Percentiles rank a stretch among this genome's conserved stretches.
Evolutionary conservation across 2,113 vertebrate species (phyloP).

Genomic region (Actinemys pallida): DNA sequence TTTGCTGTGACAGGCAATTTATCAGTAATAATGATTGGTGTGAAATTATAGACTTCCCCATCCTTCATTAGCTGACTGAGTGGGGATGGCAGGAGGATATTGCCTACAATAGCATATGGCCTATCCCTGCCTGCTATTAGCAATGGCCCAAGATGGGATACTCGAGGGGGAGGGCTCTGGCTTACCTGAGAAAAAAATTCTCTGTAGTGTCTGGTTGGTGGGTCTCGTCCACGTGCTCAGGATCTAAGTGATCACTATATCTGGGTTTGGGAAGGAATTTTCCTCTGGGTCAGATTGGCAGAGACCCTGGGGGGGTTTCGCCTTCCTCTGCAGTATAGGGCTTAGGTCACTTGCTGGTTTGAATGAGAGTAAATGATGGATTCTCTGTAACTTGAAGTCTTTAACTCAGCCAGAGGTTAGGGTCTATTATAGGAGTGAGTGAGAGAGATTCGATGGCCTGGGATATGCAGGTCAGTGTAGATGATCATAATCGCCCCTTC

Average conservation of each 20-base stretch:
- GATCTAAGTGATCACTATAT: not conserved
- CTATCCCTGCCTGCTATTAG: not conserved
- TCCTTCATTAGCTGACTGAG: constrained; percentile 34
- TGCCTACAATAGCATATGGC: not conserved
- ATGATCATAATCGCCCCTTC: not conserved
- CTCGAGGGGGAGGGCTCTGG: not conserved
- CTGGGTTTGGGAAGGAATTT: not conserved
- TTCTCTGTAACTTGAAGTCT: not conserved
- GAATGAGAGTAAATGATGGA: not conserved
- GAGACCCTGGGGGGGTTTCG: not conserved
- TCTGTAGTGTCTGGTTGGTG: not conserved
- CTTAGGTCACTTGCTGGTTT: not conserved
- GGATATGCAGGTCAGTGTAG: not conserved
- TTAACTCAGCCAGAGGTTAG: not conserved
- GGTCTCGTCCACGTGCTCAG: not conserved
- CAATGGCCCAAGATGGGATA: not conserved
- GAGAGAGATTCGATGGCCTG: not conserved
- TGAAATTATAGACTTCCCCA: constrained; percentile 65
- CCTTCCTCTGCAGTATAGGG: not conserved
- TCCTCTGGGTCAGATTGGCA: not conserved
- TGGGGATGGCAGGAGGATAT: not conserved
- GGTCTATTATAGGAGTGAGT: not conserved
- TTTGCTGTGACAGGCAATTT: constrained; percentile 57
- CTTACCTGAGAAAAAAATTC: not conserved
- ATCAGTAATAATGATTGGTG: constrained; percentile 46